These are phyloP conservation scores for Notocelia uddmanniana DNA, from an alignment of 2,888 invertebrate genomes.

Conservation along the genomic window DNA sequence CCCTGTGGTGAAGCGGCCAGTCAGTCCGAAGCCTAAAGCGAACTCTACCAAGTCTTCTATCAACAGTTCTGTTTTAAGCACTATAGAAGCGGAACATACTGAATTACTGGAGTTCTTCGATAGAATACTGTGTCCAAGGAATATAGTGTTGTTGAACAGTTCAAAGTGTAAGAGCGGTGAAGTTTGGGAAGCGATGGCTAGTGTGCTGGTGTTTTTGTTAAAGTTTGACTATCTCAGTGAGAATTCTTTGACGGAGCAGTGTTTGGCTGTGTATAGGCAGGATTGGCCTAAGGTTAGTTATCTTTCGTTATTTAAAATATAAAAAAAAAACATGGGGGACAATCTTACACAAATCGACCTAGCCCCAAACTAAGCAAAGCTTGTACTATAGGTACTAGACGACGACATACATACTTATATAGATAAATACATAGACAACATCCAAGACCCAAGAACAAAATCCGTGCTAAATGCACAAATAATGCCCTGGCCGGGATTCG, in stretches of 20 bases:
- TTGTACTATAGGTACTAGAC: too few species aligned
- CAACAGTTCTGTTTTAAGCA: conserved; percentile 44
- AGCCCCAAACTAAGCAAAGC: too few species aligned
- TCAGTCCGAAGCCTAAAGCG: conserved; percentile 1
- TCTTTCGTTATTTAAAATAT: too few species aligned
- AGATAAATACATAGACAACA: too few species aligned
- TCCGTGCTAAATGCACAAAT: too few species aligned
- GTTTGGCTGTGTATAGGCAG: conserved; percentile 88
- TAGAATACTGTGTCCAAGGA: conserved; percentile 73
- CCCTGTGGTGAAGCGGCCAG: neutral
- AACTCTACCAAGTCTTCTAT: conserved; percentile 1
- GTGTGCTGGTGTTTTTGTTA: conserved; percentile 80
- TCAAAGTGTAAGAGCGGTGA: conserved; percentile 53
- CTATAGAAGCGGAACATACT: conserved; percentile 46
- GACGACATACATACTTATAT: too few species aligned
- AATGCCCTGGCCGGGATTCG: too few species aligned
- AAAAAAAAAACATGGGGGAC: too few species aligned
- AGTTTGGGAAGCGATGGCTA: conserved; percentile 76
- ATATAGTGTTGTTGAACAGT: conserved; percentile 68
- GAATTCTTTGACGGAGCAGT: conserved; percentile 88
- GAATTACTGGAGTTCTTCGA: conserved; percentile 67
- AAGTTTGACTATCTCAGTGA: conserved; percentile 84
- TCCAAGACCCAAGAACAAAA: too few species aligned
- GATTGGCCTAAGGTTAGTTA: conserved; percentile 88
- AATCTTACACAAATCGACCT: too few species aligned